Evolutionary conservation across 2,797 vertebrate genomes (phyloP), one percentile per base, ranked within the genome.

Genomic region (Hypotaenidia philippensis): DNA sequence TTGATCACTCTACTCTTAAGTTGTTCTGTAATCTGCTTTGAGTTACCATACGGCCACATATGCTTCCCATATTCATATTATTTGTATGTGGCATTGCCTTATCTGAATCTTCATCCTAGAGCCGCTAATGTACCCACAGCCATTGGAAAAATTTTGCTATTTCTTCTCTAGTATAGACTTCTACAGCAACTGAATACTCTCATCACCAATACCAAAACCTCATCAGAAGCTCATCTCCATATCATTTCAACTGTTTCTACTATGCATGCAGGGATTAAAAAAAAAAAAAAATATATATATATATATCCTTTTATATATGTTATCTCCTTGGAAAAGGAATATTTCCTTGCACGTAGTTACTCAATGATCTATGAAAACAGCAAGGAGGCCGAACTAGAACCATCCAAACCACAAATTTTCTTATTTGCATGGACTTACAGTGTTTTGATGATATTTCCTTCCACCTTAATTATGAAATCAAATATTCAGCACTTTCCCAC

Each of bases 21-120:
- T 64, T 63, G 66, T 90, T 88, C 50, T 26, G 70, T 76, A 89
- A 84, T 84, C 74, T 96, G 89, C 66, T 93, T 89, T 84, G 77
- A 89, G 60, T 91, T 96, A 91, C 63, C 53, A 40, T 56, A 66
- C 1, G 5, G 36, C 25, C 44, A 61, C 91, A 94, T 88, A 71
- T 88, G 87, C 65, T 93, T 93, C 76, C 63, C 31, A 80, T 82
- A 66, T 74, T 90, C 74, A 50, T 74, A 74, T 13, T 83, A 86
- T 56, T 91, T 94, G 50, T 82, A 90, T 66, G 66, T 82, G 52
- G 29, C 36, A 92, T 96, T 95, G 19, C 15, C 31, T 92, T 89
- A 52, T 90, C 79, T 86, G 57, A 91, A 65, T 81, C 36, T 78
- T 89, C 81, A 50, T 68, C 84, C 56, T 83, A 59, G 26, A 53